Percentiles rank a stretch among this genome's conserved stretches.
Conservation (phyloP, 2,797 vertebrate species). For the Coranthus polyacanthus region DNA sequence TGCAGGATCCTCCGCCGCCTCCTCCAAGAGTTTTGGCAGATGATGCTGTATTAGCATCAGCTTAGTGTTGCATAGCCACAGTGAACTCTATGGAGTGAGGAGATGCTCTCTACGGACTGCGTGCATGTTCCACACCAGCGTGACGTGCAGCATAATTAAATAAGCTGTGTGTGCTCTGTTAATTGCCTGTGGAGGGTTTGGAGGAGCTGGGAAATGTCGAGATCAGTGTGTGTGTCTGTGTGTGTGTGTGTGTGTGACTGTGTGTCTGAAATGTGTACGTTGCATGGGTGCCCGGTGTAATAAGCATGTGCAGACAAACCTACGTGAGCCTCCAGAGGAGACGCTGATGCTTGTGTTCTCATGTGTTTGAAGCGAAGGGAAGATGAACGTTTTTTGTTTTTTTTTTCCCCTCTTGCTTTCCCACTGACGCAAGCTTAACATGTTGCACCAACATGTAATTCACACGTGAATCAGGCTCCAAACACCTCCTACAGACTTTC, state of each 20-base stretch:
- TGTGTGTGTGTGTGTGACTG: slow-evolving; percentile 39
- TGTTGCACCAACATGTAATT: slow-evolving; percentile 64
- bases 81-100: slow-evolving; percentile 41
- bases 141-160: slow-evolving; percentile 74
- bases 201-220: slow-evolving; percentile 37
- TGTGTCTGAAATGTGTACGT: slow-evolving; percentile 19
- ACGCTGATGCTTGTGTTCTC: slow-evolving; percentile 29
- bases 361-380: slow-evolving; percentile 23
- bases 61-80: slow-evolving; percentile 35
- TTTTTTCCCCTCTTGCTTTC: slow-evolving; percentile 3
- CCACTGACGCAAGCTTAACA: slow-evolving; percentile 23
- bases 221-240: slow-evolving; percentile 37
- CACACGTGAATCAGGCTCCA: slow-evolving; percentile 50
- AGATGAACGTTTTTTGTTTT: slow-evolving; percentile 5
- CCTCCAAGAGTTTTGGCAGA: slow-evolving; percentile 53
- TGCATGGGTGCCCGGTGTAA: slow-evolving; percentile 39
- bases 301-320: slow-evolving; percentile 65
- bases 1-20: slow-evolving; percentile 31
- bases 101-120: slow-evolving; percentile 48
- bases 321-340: slow-evolving; percentile 44
- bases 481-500: slow-evolving; percentile 55
- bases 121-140: slow-evolving; percentile 60
- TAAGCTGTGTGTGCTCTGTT: slow-evolving; percentile 67
- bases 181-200: slow-evolving; percentile 73
- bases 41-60: slow-evolving; percentile 49